These are phyloP conservation scores for Bujurquina vittata DNA, from an alignment of 2,113 vertebrate species.

Conservation along the genomic window DNA sequence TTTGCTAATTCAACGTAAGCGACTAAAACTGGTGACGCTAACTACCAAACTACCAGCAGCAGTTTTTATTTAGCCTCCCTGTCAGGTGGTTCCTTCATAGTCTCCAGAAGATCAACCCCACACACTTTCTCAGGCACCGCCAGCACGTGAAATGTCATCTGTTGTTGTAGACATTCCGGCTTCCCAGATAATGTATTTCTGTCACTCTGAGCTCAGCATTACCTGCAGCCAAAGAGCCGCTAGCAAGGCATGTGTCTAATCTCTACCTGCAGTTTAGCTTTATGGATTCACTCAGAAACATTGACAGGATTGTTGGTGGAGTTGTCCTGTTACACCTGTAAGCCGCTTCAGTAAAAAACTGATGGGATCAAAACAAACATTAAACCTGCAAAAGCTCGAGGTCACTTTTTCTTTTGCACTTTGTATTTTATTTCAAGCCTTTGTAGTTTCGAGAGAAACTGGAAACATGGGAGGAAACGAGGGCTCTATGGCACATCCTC, in stretches of 20 bases:
- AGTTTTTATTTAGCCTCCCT: no score
- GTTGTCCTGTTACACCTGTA: background rate
- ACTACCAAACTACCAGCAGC: no score
- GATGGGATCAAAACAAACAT: background rate
- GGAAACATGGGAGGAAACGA: background rate
- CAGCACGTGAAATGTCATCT: background rate
- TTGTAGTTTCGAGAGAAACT: background rate
- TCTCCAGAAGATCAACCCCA: no score
- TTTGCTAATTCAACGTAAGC: no score
- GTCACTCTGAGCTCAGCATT: background rate
- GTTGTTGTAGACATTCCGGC: background rate
- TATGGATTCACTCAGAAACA: background rate
- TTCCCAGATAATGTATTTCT: rapidly evolving
- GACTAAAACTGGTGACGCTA: no score
- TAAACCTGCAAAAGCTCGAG: rapidly evolving
- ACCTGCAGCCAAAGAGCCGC: background rate
- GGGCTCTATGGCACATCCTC: background rate
- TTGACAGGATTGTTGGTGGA: background rate
- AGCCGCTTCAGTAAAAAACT: rapidly evolving
- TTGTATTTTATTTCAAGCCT: background rate
- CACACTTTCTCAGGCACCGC: no score
- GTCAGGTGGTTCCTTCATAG: no score
- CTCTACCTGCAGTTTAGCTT: background rate
- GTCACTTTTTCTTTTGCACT: background rate
- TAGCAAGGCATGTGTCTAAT: background rate